Evolutionary conservation across 2,113 vertebrate species (phyloP), one percentile per base, ranked within the genome.

Genomic region (Delphinapterus leucas): DNA sequence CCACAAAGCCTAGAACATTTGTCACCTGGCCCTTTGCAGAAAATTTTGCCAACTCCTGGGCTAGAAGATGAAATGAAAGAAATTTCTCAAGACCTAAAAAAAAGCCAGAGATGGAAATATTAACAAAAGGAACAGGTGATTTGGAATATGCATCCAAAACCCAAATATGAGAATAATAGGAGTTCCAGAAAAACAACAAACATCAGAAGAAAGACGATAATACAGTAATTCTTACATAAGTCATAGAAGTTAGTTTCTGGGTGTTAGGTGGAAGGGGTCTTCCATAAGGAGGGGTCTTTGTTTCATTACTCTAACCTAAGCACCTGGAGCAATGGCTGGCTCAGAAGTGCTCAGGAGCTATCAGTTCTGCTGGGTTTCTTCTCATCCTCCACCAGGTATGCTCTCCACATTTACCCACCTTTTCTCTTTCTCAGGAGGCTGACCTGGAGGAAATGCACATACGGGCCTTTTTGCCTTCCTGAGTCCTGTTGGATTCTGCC

Each of bases 171-270:
- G 80, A 89, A 31, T 61, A 23, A 68, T 2, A 49, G 33, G n/a
- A 96, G 41, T 74, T 61, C 33, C 18, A 53, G 73, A 53, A 49
- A 58, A 85, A 84, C 33, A 61, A 31, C 68, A 60, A 91, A 73
- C 25, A 26, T 21, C 26, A 15, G 47, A 13, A 1, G 1, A 33
- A 60, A 28, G 23, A 58, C 1, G 20, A 47, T n/a, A 17, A 61
- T 10, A 21, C 10, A 7, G 4, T 13, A 44, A 41, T 33, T 53
- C 9, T 77, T 15, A 80, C 1, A 0, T 17, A 80, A 80, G 71
- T 60, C 18, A 2, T 18, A 63, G 49, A 10, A 31, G 18, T 55
- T 23, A 15, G 2, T 36, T 60, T 55, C 13, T 18, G 41, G 9
- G n/a, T 9, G 12, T 14, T 8, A 21, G 18, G 3, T 8, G n/a